Evolutionary conservation across 2,797 vertebrate species (phyloP).

Genomic region (Falco concolor): DNA sequence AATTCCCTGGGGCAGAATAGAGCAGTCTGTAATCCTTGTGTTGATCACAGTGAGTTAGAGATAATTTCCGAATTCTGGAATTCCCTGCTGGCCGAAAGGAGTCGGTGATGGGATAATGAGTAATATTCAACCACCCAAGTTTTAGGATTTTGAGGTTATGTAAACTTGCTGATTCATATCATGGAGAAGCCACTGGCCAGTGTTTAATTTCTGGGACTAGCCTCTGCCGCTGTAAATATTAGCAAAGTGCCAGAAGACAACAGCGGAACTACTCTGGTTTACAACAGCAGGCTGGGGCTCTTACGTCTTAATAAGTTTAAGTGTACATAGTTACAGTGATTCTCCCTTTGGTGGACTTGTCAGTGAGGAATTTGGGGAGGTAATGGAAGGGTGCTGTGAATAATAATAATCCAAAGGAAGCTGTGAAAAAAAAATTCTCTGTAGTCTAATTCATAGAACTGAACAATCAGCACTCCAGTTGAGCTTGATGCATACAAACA

Average conservation of each 20-base stretch:
- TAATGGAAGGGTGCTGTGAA: neutral
- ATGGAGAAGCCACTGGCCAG: neutral
- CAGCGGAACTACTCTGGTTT: neutral
- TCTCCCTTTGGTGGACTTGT: neutral
- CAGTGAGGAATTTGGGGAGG: neutral
- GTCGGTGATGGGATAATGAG: neutral
- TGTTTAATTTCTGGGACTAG: neutral
- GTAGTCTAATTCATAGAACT: neutral
- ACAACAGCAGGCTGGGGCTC: neutral
- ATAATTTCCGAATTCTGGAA: neutral
- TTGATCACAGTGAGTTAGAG: neutral
- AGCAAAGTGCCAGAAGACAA: neutral
- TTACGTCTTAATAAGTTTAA: neutral
- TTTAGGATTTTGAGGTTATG: neutral
- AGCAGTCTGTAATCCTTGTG: neutral
- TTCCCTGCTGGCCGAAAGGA: neutral
- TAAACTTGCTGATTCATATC: neutral
- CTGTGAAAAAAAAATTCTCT: neutral
- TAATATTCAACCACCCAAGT: neutral
- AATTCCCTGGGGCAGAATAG: neutral
- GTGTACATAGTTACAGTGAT: neutral
- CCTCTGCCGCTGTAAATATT: neutral
- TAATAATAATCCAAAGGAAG: neutral
- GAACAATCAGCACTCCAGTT: neutral
- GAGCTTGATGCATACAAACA: neutral